Evolutionary conservation across 2,888 invertebrate species (phyloP).

Genomic region (Coecobrya sp.): DNA sequence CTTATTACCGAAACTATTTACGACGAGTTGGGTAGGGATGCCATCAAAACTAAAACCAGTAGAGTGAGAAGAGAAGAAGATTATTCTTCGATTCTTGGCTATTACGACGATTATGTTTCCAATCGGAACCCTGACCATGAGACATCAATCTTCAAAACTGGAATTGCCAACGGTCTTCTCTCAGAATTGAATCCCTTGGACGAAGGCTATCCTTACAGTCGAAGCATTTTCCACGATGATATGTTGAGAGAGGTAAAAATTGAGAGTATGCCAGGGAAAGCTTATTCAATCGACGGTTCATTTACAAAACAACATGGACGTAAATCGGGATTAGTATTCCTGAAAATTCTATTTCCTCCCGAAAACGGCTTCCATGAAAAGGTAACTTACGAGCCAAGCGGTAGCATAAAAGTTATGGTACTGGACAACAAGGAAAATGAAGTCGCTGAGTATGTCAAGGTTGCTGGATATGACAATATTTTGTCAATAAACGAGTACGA

Average conservation of each 20-base stretch:
- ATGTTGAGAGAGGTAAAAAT: not conserved
- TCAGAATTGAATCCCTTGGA: constrained; percentile 19
- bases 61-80: not conserved
- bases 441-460: constrained; percentile 54
- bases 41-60: constrained; percentile 47
- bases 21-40: constrained; percentile 62
- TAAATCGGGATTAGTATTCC: constrained; percentile 13
- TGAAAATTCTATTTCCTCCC: constrained; percentile 44
- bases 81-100: no score
- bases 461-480: constrained; percentile 50
- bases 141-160: constrained; percentile 27
- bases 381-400: not conserved
- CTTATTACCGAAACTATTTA: constrained; percentile 60
- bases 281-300: constrained; percentile 19
- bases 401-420: constrained; percentile 19
- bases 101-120: constrained; percentile 8
- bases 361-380: not conserved
- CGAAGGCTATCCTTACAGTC: constrained; percentile 60
- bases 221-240: constrained; percentile 9
- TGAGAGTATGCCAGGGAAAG: constrained; percentile 48
- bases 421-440: not conserved
- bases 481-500: constrained; percentile 76
- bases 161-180: constrained; percentile 2
- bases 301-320: not conserved
- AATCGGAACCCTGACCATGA: not conserved